phyloP scores from a whole-genome alignment of 35 echinoderm and acorn worm species.

The Diadema setosum region DNA sequence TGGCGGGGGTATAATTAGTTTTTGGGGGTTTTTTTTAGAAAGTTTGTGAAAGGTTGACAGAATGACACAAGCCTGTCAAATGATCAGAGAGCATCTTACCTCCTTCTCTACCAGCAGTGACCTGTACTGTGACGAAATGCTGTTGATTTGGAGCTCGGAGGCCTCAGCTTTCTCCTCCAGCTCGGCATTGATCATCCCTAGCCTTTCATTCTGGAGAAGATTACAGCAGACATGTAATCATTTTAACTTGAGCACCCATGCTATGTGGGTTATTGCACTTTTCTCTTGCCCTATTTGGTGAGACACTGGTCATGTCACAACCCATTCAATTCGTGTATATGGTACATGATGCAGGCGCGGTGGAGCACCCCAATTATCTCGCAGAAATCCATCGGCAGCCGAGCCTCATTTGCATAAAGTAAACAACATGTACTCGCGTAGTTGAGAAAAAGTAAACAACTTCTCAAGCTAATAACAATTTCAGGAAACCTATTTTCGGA shows the following conservation, averaged over 20 bases:
- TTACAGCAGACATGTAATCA: background rate
- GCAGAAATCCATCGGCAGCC: too few species aligned
- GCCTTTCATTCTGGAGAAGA: conserved; percentile 87
- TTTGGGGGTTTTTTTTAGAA: background rate
- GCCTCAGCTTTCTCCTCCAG: conserved; percentile 89
- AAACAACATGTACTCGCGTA: too few species aligned
- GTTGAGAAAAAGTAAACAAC: too few species aligned
- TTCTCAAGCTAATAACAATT: too few species aligned
- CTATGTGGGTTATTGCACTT: background rate
- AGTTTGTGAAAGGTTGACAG: background rate
- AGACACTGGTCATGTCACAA: background rate
- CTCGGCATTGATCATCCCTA: conserved; percentile 67
- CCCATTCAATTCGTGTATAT: background rate
- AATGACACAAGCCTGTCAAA: background rate
- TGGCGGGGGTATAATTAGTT: too few species aligned
- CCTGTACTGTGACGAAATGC: conserved; percentile 93
- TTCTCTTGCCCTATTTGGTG: background rate
- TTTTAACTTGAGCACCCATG: too few species aligned
- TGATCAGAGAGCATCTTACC: background rate
- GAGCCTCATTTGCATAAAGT: too few species aligned
- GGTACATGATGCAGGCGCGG: background rate
- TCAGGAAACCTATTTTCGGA: too few species aligned
- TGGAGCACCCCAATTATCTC: too few species aligned
- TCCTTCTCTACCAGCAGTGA: conserved; percentile 80
- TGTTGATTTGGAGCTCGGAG: conserved; percentile 97